Conservation (phyloP, 2,113 vertebrate genomes). For the Charina bottae region DNA sequence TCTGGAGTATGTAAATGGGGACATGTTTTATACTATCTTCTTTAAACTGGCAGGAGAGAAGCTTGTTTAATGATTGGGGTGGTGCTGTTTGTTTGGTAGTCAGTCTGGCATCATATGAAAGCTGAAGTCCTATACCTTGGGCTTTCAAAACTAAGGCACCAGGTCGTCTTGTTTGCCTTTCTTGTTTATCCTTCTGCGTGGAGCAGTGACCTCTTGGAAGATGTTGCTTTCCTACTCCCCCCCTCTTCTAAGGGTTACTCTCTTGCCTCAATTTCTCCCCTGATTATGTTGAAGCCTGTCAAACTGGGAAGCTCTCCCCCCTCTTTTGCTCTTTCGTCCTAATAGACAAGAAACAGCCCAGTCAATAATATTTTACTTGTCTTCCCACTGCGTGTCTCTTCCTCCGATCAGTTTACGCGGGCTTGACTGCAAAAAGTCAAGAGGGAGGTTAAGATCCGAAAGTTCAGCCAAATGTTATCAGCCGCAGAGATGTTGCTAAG, state of each 20-base stretch:
- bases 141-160: conserved; percentile 39
- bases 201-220: conserved; percentile 74
- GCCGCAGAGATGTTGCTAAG: conserved; percentile 85
- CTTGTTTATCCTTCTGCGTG: conserved; percentile 68
- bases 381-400: conserved; percentile 82
- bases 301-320: conserved; percentile 71
- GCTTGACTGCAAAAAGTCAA: conserved; percentile 86
- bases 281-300: conserved; percentile 92
- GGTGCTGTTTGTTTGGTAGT: neutral
- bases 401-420: conserved; percentile 83
- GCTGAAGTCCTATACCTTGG: conserved; percentile 22
- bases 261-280: conserved; percentile 77
- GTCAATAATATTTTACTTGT: conserved; percentile 92
- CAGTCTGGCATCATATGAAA: conserved; percentile 16
- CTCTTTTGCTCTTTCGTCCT: conserved; percentile 83
- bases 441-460: conserved; percentile 93
- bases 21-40: no score
- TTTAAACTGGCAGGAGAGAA: no score
- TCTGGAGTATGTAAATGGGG: no score
- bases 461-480: conserved; percentile 99
- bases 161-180: conserved; percentile 27
- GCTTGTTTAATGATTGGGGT: neutral
- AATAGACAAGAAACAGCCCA: conserved; percentile 88
- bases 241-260: conserved; percentile 71
- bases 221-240: conserved; percentile 61